These are phyloP conservation scores for Orthonevra nobilis DNA, from an alignment of 2,888 invertebrate genomes.

Conservation along the genomic window DNA sequence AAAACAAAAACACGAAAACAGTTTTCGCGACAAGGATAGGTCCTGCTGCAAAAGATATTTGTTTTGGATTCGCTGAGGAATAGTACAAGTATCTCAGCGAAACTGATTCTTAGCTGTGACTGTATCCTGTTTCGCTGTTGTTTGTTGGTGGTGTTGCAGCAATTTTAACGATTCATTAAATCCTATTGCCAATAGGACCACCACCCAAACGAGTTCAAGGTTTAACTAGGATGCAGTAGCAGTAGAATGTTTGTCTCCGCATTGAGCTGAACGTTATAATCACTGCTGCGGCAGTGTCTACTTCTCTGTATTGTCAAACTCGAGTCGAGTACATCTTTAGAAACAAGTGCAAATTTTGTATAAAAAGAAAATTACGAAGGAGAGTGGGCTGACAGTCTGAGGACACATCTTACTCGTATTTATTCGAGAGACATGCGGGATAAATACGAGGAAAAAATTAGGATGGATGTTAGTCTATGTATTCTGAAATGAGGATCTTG, in stretches of 20 bases:
- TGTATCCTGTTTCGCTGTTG: conserved; percentile 9
- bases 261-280: conserved; percentile 54
- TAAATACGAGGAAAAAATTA: no score
- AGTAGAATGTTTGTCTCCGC: conserved; percentile 65
- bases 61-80: conserved; percentile 17
- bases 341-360: conserved; percentile 28
- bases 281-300: conserved; percentile 45
- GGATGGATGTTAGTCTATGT: no score
- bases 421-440: no score
- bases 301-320: conserved; percentile 39
- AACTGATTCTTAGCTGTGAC: neutral
- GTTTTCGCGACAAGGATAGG: conserved; percentile 50
- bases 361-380: no score
- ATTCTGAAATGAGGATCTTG: no score
- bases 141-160: conserved; percentile 57
- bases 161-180: conserved; percentile 69
- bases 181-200: conserved; percentile 67
- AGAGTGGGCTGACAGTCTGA: no score
- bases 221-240: conserved; percentile 56
- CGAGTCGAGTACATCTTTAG: conserved; percentile 25
- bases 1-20: no score
- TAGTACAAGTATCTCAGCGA: neutral
- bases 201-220: conserved; percentile 70
- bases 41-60: conserved; percentile 25
- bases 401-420: no score